Base-by-base conservation (phyloP, 2,797 vertebrate genomes). In the Spinibarbus caldwelli region DNA sequence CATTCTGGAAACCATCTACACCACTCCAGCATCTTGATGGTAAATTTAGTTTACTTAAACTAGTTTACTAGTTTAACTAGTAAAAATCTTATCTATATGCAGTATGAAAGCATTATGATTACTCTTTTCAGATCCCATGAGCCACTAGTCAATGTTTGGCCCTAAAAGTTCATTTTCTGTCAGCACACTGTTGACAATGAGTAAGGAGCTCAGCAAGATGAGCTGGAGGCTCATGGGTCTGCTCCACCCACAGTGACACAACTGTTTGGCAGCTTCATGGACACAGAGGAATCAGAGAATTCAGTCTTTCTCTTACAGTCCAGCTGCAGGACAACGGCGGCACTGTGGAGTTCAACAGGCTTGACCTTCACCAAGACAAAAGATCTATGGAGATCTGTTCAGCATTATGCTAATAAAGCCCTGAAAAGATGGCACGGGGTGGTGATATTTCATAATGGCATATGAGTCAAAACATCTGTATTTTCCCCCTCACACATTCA, bases 311-410 rank as follows among this genome's bases (percentile, higher is more conserved):
- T 82, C 10, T 79, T 79, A 1, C 2, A 17, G 64, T 57, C 73
- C 82, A 86, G 72, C 78, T 71, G 45, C 36, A 71, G 17, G 72
- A 84, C 76, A 83, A 81, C 6, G 23, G 41, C 36, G 43, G 59
- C 70, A 79, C 67, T 83, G 85, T 82, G 29, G 72, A 82, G 47
- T 49, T 80, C 62, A 19, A 62, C 41, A 36, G 47, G 29, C 76
- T 72, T 72, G 83, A 71, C 76, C 54, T 79, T 79, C 41, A 85
- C 19, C 26, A 29, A 64, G 1, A 85, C 83, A 85, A 85, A 85
- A 85, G 67, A 72, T 72, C 83, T 72, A 47, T 49, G 67, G 66
- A 62, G 38, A 72, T 85, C 77, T 64, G 41, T 79, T 78, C 76
- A 45, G 49, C 31, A 71, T 80, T 85, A 85, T 85, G 83, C 54